These are phyloP conservation scores for Nannoperca obscura DNA, from an alignment of 2,797 vertebrate species.

Conservation along the genomic window DNA sequence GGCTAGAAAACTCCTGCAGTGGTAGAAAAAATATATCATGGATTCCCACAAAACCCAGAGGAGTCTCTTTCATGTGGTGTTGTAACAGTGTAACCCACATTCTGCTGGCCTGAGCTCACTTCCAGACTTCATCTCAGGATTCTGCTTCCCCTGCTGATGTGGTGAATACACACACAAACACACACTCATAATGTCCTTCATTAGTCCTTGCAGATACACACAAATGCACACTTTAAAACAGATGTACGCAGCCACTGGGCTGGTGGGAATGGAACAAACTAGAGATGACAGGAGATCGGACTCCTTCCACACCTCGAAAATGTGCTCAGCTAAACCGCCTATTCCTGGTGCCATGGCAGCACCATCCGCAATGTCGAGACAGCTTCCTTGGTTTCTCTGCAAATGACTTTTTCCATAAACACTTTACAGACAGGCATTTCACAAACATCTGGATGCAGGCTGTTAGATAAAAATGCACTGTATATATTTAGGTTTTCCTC, in stretches of 20 bases:
- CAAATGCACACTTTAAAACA: slow-evolving; percentile 48
- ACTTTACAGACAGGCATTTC: slow-evolving; percentile 11
- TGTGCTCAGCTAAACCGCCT: slow-evolving; percentile 45
- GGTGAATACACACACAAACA: slow-evolving; percentile 38
- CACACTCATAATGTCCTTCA: slow-evolving; percentile 59
- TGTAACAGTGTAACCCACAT: slow-evolving; percentile 73
- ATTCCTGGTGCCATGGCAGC: slow-evolving; percentile 55
- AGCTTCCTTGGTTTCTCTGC: slow-evolving; percentile 11
- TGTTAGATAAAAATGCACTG: slow-evolving; percentile 22
- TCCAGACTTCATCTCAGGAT: slow-evolving; percentile 63
- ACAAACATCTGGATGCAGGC: slow-evolving; percentile 57
- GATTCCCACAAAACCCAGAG: slow-evolving; percentile 68
- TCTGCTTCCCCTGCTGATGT: slow-evolving; percentile 56
- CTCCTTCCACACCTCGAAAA: slow-evolving; percentile 51
- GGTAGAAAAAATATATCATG: slow-evolving; percentile 31
- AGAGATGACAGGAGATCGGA: slow-evolving; percentile 40
- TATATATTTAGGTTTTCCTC: slow-evolving; percentile 51
- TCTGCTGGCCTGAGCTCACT: slow-evolving; percentile 78
- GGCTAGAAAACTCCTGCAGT: slow-evolving; percentile 62
- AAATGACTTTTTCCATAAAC: slow-evolving; percentile 56
- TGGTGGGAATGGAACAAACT: slow-evolving; percentile 64
- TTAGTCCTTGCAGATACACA: slow-evolving; percentile 56
- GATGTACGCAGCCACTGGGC: slow-evolving; percentile 29
- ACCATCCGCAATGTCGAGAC: slow-evolving; percentile 27
- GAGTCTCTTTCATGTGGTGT: slow-evolving; percentile 79